These are phyloP conservation scores for Spondyliosoma cantharus DNA, from an alignment of 2,797 vertebrate species.

Conservation along the genomic window DNA sequence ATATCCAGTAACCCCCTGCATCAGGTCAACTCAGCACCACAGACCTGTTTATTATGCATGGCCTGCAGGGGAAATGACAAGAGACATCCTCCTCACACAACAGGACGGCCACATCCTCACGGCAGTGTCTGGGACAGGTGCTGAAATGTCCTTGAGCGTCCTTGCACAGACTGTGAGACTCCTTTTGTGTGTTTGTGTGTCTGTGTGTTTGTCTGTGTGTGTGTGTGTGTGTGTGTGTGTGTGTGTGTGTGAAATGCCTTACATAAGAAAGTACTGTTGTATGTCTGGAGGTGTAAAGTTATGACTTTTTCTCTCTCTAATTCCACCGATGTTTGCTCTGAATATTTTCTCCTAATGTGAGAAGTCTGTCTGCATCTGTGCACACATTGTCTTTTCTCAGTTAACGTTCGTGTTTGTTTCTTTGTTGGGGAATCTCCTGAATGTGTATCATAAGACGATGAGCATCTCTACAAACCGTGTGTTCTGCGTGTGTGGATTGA, in stretches of 20 bases:
- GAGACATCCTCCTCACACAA: slow-evolving; percentile 67
- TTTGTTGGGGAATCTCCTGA: slow-evolving; percentile 17
- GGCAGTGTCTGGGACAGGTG: slow-evolving; percentile 67
- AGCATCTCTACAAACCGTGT: slow-evolving; percentile 43
- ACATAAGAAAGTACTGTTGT: slow-evolving; percentile 32
- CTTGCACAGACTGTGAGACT: slow-evolving; percentile 56
- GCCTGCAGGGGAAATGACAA: slow-evolving; percentile 73
- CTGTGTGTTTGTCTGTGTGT: neutral
- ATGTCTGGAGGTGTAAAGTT: slow-evolving; percentile 25
- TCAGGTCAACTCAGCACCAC: slow-evolving; percentile 74
- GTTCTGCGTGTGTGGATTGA: slow-evolving; percentile 40
- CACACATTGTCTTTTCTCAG: slow-evolving; percentile 12
- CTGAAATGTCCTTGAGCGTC: slow-evolving; percentile 76
- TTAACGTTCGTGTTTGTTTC: slow-evolving; percentile 2
- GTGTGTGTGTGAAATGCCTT: slow-evolving; percentile 26
- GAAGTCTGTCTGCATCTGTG: neutral
- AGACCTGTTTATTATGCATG: slow-evolving; percentile 79
- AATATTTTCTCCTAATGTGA: neutral
- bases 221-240: too few species aligned
- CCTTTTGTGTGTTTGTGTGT: slow-evolving; percentile 17
- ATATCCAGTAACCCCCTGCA: slow-evolving; percentile 60
- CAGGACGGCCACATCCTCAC: slow-evolving; percentile 57
- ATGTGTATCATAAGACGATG: slow-evolving; percentile 5
- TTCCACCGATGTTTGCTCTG: neutral
- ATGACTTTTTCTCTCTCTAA: slow-evolving; percentile 9